phyloP scores from a whole-genome alignment of 1,140 invertebrate species.

The Musca vetustissima region DNA sequence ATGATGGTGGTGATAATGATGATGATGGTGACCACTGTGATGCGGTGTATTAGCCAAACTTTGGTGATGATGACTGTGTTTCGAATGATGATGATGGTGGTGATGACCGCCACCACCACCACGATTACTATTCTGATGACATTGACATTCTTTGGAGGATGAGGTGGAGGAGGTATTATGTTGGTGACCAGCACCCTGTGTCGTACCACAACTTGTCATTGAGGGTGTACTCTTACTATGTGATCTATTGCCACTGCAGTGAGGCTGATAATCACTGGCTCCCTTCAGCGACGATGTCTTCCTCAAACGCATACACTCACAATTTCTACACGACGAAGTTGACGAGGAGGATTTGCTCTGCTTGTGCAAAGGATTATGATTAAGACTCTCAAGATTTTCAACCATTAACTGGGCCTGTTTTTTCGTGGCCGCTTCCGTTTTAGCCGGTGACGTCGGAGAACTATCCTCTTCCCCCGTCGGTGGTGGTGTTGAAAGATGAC shows the following conservation, averaged over 20 bases:
- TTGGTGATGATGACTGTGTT: constrained; percentile 27
- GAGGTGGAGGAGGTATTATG: constrained; percentile 27
- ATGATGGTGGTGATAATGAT: constrained; percentile 32
- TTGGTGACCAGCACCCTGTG: constrained; percentile 13
- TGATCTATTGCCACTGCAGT: not conserved
- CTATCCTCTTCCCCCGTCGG: constrained; percentile 52
- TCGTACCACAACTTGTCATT: constrained; percentile 29
- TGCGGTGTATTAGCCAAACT: constrained; percentile 28
- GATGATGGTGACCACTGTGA: constrained; percentile 28
- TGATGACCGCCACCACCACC: constrained; percentile 29
- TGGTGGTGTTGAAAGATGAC: constrained; percentile 48
- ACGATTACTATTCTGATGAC: not conserved
- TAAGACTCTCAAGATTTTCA: constrained; percentile 41
- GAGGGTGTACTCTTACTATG: constrained; percentile 46
- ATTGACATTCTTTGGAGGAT: not conserved
- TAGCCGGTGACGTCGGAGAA: constrained; percentile 43
- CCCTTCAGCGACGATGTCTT: constrained; percentile 48
- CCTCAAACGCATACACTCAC: constrained; percentile 42
- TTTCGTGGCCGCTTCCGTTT: constrained; percentile 30
- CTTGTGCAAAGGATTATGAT: constrained; percentile 27
- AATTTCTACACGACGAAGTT: constrained; percentile 32
- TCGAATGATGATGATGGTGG: constrained; percentile 30
- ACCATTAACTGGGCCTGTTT: constrained; percentile 43
- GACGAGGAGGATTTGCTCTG: constrained; percentile 27
- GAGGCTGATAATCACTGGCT: constrained; percentile 37